Evolutionary conservation across 1,140 invertebrate species (phyloP).

Genomic region (Anagrus nilaparvatae): DNA sequence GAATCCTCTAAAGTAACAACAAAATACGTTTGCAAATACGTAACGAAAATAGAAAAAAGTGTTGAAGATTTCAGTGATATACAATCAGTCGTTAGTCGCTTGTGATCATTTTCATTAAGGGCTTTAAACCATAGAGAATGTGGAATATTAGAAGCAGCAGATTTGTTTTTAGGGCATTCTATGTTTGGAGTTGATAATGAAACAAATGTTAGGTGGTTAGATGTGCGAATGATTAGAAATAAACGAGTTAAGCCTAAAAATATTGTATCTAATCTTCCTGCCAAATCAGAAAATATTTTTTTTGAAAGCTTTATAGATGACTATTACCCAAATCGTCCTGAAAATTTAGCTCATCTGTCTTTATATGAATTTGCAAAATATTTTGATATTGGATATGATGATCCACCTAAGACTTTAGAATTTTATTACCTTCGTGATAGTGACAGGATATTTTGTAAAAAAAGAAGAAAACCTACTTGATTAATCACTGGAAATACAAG

Average conservation of each 20-base stretch:
- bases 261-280: conserved; percentile 6
- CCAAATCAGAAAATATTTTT: conserved; percentile 15
- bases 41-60: conserved; percentile 11
- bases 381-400: conserved; percentile 8
- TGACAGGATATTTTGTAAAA: conserved; percentile 16
- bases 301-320: conserved; percentile 12
- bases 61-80: too few relatives aligned
- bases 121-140: too few relatives aligned
- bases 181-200: conserved; percentile 21
- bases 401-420: conserved; percentile 8
- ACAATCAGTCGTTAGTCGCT: too few relatives aligned
- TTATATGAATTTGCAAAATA: conserved; percentile 9
- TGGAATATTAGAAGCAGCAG: conserved; percentile 21
- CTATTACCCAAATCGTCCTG: conserved; percentile 13
- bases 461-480: conserved; percentile 19
- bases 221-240: conserved; percentile 20
- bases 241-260: conserved; percentile 10
- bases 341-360: background rate
- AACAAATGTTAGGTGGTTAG: conserved; percentile 24
- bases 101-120: too few relatives aligned
- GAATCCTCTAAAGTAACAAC: conserved; percentile 19
- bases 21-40: conserved; percentile 19
- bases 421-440: conserved; percentile 10
- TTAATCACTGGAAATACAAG: conserved; percentile 23
- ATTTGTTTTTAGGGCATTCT: conserved; percentile 21